These are phyloP conservation scores for Gouania willdenowi DNA, from an alignment of 2,797 vertebrate species.

Conservation along the genomic window DNA sequence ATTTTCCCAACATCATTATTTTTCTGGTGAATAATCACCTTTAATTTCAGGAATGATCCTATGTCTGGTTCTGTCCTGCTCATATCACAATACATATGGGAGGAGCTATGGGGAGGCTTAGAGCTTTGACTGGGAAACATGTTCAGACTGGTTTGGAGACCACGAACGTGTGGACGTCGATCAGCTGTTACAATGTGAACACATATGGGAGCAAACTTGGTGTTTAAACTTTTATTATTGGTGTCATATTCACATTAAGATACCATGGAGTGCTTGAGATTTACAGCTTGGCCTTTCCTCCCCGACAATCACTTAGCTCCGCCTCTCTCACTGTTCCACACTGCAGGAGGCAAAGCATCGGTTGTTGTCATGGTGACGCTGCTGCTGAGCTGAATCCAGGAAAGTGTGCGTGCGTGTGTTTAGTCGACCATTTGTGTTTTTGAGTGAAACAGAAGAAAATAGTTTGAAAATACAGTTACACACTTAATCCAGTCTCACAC, in stretches of 20 bases:
- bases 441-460: background rate
- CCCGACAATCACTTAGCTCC: conserved; percentile 17
- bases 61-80: background rate
- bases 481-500: background rate
- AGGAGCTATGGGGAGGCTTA: conserved; percentile 3
- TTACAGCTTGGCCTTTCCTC: conserved; percentile 14
- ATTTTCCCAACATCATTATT: no score
- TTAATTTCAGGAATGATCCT: background rate
- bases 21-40: no score
- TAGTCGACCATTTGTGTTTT: conserved; percentile 7
- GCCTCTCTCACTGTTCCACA: conserved; percentile 18
- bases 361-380: conserved; percentile 60
- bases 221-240: background rate
- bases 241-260: no score
- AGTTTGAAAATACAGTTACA: conserved; percentile 7
- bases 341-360: conserved; percentile 31
- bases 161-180: background rate
- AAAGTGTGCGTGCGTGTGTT: background rate
- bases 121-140: conserved; percentile 5
- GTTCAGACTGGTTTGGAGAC: conserved; percentile 15
- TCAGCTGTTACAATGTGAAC: background rate
- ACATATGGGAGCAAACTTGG: background rate
- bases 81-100: background rate
- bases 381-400: conserved; percentile 14
- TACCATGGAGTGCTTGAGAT: conserved; percentile 21